Evolutionary conservation across 2,888 invertebrate genomes (phyloP), one percentile per base, ranked within the genome.

Genomic region (Erannis defoliaria): DNA sequence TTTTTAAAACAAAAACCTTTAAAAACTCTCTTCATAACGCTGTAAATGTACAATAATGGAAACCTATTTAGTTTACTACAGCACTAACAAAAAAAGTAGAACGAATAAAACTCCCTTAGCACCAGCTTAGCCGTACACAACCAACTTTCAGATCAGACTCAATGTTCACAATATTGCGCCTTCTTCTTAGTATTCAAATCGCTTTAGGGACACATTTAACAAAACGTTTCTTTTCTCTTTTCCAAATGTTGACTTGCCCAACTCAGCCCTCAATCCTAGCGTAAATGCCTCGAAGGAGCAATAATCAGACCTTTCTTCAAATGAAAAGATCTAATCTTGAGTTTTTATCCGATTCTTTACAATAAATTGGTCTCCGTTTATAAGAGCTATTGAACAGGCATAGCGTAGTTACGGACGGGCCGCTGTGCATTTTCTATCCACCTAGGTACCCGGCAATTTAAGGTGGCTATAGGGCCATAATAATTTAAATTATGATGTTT

Each of bases 271-370:
- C 72, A 64, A 67, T 80, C 82, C 75, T 75, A 73, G 59, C 71
- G 72, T 76, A 81, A 85, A 78, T 70, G 78, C 78, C 84, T 80
- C 82, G 31, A 55, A 75, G 84, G 84, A 76, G 78, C 84, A 79
- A 85, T 86, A 81, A 73, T 86, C 78, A 84, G 82, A 84, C 85
- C 84, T 82, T 85, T 83, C 76, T 67, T 78, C 77, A 83, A 85
- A 87, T 85, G 84, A 85, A 83, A 83, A 87, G 87, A 86, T 87
- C 82, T 83, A 81, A 87, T 87, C 87, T 86, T 58, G 74, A 77
- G 73, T 82, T 84, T 84, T 82, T 80, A 81, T 82, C 76, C 82
- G 69, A 84, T 82, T 82, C 82, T 82, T 81, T 81, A 80, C 78
- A 82, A 83, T 51, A 51, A 51, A 51, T 82, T 78, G 81, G 71